These are phyloP conservation scores for Periophthalmus modestus DNA, from an alignment of 2,113 vertebrate species.

Conservation along the genomic window DNA sequence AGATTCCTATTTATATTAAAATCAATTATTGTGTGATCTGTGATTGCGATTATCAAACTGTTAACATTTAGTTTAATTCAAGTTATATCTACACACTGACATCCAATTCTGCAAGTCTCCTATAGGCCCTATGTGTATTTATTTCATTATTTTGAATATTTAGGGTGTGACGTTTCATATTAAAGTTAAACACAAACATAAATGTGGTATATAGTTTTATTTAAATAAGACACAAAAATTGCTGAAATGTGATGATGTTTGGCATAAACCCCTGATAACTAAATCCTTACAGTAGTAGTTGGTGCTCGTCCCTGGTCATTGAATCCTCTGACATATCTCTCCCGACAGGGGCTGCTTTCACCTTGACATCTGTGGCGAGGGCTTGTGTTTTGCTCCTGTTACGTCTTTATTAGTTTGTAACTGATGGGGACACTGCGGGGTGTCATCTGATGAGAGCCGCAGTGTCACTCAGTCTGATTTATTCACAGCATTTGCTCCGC, in stretches of 20 bases:
- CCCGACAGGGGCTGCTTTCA: constrained; percentile 71
- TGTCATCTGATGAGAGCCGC: constrained; percentile 73
- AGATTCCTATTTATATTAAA: not conserved
- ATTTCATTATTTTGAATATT: no score
- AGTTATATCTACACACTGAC: not conserved
- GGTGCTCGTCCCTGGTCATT: constrained; percentile 30
- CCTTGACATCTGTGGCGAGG: constrained; percentile 69
- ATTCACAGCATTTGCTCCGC: constrained; percentile 71
- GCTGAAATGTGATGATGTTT: not conserved
- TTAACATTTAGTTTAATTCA: not conserved
- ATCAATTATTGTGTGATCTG: no score
- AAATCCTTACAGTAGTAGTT: not conserved
- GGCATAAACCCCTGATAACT: not conserved
- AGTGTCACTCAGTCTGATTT: constrained; percentile 75
- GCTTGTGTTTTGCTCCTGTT: constrained; percentile 69
- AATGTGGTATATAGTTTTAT: no score
- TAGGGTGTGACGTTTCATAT: not conserved
- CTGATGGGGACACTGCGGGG: constrained; percentile 73
- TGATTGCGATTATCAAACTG: no score
- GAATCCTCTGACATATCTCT: constrained; percentile 55
- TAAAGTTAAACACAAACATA: not conserved
- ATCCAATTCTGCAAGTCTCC: no score
- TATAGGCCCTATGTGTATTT: no score
- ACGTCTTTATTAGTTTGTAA: constrained; percentile 75
- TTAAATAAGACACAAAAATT: not conserved